Percentiles rank a stretch among this genome's conserved stretches.
These are phyloP conservation scores for Drosophila setosimentum DNA, from an alignment of 2,888 invertebrate genomes.

Conservation along the genomic window DNA sequence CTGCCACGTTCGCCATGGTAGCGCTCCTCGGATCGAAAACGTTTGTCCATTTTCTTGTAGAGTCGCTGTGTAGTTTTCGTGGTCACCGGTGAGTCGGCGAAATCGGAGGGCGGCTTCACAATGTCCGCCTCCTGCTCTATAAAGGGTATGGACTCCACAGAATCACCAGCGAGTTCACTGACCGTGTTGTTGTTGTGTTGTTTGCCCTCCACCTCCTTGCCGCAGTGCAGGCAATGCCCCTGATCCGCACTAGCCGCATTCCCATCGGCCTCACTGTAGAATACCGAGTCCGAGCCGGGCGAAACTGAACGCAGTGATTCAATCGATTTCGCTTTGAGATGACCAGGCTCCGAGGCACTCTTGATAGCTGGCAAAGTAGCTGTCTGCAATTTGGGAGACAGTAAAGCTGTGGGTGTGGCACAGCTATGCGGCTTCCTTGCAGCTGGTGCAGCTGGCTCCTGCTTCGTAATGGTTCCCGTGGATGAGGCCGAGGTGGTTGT, in stretches of 20 bases:
- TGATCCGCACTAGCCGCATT: conserved; percentile 86
- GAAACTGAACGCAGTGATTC: conserved; percentile 95
- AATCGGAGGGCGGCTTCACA: conserved; percentile 95
- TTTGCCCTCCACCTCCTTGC: conserved; percentile 90
- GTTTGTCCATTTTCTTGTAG: conserved; percentile 92
- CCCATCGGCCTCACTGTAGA: conserved; percentile 91
- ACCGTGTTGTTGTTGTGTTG: conserved; percentile 78
- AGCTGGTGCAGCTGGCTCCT: conserved; percentile 33
- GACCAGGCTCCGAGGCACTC: conserved; percentile 77
- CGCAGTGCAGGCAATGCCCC: conserved; percentile 93
- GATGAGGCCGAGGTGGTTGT: conserved; percentile 41
- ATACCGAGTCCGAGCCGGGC: conserved; percentile 95
- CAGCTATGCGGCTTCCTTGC: conserved; percentile 67
- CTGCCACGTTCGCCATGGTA: conserved; percentile 87
- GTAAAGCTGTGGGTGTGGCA: conserved; percentile 63
- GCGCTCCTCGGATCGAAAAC: conserved; percentile 92
- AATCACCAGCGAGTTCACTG: conserved; percentile 76
- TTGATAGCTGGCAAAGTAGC: conserved; percentile 39
- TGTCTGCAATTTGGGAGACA: conserved; percentile 50
- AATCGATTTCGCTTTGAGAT: conserved; percentile 92
- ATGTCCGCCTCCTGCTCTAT: conserved; percentile 88
- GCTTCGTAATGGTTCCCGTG: conserved; percentile 35
- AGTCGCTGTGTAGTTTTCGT: conserved; percentile 86
- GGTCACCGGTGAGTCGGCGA: conserved; percentile 92
- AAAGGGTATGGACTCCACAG: conserved; percentile 84